Base-by-base conservation (phyloP, 2,113 vertebrate species). In the Camelus bactrianus region DNA sequence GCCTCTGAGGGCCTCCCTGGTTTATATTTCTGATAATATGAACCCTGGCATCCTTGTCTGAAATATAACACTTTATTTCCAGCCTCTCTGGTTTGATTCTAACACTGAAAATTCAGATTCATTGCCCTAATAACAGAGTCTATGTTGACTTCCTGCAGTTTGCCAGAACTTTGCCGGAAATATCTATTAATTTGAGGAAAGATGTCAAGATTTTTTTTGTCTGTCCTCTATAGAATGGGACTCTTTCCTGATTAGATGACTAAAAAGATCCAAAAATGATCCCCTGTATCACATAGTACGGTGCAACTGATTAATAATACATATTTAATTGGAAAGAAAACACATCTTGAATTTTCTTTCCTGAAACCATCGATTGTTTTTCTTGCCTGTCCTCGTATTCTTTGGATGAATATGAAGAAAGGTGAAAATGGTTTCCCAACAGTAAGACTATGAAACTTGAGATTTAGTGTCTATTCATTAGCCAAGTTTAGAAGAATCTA, bases 291-390 rank as follows among this genome's bases (percentile, higher is more conserved):
- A 35, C 26, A 58, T 28, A 81, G 28, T 52, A 35, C 86, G 28
- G 13, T 76, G 10, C n/a, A 72, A 28, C 35, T 93, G 7, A 46
- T 90, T 75, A 54, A 46, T 75, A 54, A 46, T 69, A 82, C 1
- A 14, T 91, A 64, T 80, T 86, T 89, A 86, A 87, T 76, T 62
- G 67, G 76, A 95, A 96, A 88, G 42, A 58, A 67, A 94, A 62
- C 3, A 48, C 6, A n/a, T 54, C 32, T 14, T 92, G 62, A 15
- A 38, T 62, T 89, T 92, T 92, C 22, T 93, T 89, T 48, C 62
- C 80, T 76, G 60, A 67, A 89, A 76, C 75, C 19, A 48, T 24
- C 11, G 11, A 76, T 77, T 26, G 3, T 32, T 60, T 83, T 90
- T 95, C 19, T 93, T 76, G 26, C 32, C 20, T 82, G 19, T 73